Evolutionary conservation across 2,113 vertebrate genomes (phyloP).

Genomic region (Catharus minimus): DNA sequence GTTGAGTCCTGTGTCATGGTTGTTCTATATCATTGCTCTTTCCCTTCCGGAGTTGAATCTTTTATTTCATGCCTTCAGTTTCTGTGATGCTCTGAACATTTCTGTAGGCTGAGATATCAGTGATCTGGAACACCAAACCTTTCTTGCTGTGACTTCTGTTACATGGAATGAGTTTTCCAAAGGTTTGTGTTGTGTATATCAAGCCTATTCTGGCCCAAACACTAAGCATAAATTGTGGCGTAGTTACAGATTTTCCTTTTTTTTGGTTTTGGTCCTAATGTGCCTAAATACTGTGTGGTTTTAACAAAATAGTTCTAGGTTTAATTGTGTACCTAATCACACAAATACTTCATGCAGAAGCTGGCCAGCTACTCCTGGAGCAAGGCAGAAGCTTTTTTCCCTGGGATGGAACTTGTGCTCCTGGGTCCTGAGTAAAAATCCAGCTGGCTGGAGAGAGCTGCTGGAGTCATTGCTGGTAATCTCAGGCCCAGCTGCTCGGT

Average conservation of each 20-base stretch:
- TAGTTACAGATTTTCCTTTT: background rate
- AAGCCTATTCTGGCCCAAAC: background rate
- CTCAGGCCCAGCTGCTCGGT: slow-evolving; percentile 28
- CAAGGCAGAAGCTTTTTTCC: background rate
- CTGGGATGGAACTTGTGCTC: background rate
- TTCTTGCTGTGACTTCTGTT: background rate
- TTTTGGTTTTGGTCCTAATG: background rate
- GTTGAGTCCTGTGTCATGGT: background rate
- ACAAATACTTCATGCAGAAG: background rate
- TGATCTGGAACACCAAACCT: background rate
- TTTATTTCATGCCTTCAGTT: background rate
- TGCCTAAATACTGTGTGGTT: background rate
- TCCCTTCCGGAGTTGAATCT: background rate
- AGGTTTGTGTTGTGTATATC: background rate
- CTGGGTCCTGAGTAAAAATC: background rate
- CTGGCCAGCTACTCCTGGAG: background rate
- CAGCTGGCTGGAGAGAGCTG: slow-evolving; percentile 19
- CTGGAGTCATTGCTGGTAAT: slow-evolving; percentile 23
- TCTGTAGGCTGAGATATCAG: background rate
- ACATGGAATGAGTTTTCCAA: background rate
- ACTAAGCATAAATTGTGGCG: background rate
- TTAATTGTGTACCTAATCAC: slow-evolving; percentile 1
- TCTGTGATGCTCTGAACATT: background rate
- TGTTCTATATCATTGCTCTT: background rate
- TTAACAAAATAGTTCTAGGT: background rate